Evolutionary conservation across 2,797 vertebrate species (phyloP), one percentile per base, ranked within the genome.

Genomic region (Tarsius wallacei): DNA sequence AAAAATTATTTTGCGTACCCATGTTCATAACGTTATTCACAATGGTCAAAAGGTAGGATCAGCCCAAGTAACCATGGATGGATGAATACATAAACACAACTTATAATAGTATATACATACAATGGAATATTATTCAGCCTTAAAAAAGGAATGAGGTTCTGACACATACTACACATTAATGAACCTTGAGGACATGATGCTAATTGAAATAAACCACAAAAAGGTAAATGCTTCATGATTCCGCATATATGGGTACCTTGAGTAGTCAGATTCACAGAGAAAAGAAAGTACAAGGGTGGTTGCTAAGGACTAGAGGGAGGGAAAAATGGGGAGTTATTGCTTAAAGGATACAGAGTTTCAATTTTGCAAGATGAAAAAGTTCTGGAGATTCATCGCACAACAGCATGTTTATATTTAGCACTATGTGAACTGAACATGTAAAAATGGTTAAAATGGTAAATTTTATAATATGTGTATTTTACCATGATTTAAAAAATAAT

Each of bases 401-500:
- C 28, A 31, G 2, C 2, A 7, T 26, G 7, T 28, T 6, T n/a
- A 12, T 28, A 16, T 9, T 71, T 22, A 15, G 26, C 9, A 11
- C 28, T 31, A 7, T 21, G 42, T 15, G 42, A 59, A 8, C 66
- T 64, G 6, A 57, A 13, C 51, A 61, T 0, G 61, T 24, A 82
- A 21, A 57, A 28, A 77, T 19, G 33, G 17, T 33, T n/a, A 31
- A 21, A 33, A 49, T 70, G 57, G 31, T 59, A 78, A 5, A 2
- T 76, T 85, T 68, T 64, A 33, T 74, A 5, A 17, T 61, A 22
- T 36, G 6, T 55, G 17, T 36, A 47, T 77, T 84, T 51, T 49
- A 78, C 14, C 71, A 51, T 8, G 68, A 59, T 47, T 87, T 80
- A 15, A 92, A 88, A 86, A 49, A 57, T 76, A n/a, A 59, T 73